phyloP scores from a whole-genome alignment of 2,797 vertebrate species.

The Enteromius thamalakanensis region DNA sequence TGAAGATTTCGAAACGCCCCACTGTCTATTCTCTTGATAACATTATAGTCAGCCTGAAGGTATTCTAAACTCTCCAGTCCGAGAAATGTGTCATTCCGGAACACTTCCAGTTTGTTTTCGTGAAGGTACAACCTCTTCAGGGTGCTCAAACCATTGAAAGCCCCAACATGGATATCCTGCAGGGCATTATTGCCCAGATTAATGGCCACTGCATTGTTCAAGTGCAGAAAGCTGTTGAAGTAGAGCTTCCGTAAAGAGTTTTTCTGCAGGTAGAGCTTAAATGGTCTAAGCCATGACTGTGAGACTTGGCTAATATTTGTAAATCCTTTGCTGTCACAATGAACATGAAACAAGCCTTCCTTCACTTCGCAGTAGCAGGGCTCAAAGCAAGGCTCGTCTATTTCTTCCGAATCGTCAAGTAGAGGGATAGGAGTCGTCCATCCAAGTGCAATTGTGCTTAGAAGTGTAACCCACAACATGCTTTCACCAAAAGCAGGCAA shows the following conservation, averaged over 20 bases:
- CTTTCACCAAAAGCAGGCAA: slow-evolving; percentile 74
- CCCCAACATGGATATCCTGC: slow-evolving; percentile 97
- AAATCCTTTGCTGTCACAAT: slow-evolving; percentile 96
- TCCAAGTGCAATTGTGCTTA: slow-evolving; percentile 57
- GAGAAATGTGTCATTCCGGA: slow-evolving; percentile 95
- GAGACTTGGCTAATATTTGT: slow-evolving; percentile 87
- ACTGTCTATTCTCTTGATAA: slow-evolving; percentile 96
- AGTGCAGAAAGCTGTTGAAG: slow-evolving; percentile 99
- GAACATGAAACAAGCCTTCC: slow-evolving; percentile 96
- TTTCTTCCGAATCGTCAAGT: slow-evolving; percentile 80
- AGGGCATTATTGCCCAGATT: slow-evolving; percentile 99
- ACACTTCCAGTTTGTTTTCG: slow-evolving; percentile 98
- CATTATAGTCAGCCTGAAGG: slow-evolving; percentile 98
- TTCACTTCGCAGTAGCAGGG: slow-evolving; percentile 96
- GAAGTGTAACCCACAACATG: slow-evolving; percentile 81
- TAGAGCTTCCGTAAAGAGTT: slow-evolving; percentile 98
- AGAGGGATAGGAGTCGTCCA: slow-evolving; percentile 72
- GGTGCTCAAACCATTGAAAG: slow-evolving; percentile 93
- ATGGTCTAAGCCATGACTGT: slow-evolving; percentile 89
- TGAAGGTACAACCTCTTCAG: slow-evolving; percentile 95
- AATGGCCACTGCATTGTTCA: slow-evolving; percentile 96
- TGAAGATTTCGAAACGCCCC: slow-evolving; percentile 95
- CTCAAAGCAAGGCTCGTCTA: slow-evolving; percentile 83
- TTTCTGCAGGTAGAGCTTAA: slow-evolving; percentile 98
- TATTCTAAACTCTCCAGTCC: slow-evolving; percentile 98